Evolutionary conservation across 2,113 vertebrate species (phyloP).

Genomic region (Anser brachyrhynchus): DNA sequence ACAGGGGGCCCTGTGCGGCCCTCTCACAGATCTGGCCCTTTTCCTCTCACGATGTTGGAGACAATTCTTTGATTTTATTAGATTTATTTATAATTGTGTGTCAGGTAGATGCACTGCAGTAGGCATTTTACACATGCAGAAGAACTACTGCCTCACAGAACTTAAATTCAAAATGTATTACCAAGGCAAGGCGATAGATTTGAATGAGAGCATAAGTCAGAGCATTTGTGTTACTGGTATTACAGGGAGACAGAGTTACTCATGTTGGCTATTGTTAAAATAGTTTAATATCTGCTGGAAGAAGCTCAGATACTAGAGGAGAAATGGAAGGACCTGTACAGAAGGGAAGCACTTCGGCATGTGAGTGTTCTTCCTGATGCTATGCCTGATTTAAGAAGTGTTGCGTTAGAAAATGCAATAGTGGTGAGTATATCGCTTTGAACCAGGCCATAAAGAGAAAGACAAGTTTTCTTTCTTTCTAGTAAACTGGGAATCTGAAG

Average conservation of each 20-base stretch:
- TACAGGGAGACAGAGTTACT: neutral
- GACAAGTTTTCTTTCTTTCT: neutral
- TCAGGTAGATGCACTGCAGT: neutral
- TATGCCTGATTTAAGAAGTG: neutral
- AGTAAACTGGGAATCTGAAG: neutral
- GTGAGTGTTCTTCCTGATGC: neutral
- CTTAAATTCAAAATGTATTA: neutral
- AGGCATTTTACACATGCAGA: neutral
- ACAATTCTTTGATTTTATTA: neutral
- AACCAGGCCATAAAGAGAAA: neutral
- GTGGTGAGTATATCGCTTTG: neutral
- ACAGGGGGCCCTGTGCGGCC: too few species aligned
- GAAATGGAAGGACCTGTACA: neutral
- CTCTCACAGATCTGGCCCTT: neutral
- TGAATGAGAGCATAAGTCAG: neutral
- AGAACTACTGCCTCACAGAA: neutral
- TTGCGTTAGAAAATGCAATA: neutral
- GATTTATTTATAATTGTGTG: neutral
- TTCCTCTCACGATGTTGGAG: neutral
- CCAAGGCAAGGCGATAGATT: neutral
- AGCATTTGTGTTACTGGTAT: neutral
- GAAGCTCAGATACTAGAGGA: neutral
- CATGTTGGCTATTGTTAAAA: neutral
- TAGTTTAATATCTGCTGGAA: neutral
- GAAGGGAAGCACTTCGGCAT: neutral